These are phyloP conservation scores for Ennomos erosarius DNA, from an alignment of 2,888 invertebrate species.

Conservation along the genomic window DNA sequence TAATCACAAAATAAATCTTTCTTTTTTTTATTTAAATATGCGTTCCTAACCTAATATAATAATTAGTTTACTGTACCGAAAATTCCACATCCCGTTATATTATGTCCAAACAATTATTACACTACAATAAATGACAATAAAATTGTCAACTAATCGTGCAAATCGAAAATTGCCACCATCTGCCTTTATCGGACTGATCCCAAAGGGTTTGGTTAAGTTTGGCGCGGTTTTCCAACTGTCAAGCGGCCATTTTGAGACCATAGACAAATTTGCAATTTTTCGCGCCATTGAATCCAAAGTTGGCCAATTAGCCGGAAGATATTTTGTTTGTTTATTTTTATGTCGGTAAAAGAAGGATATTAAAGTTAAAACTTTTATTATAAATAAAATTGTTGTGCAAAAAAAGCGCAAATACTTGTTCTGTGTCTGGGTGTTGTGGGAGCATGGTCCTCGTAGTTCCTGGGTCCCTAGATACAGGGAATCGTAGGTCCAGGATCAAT, in stretches of 20 bases:
- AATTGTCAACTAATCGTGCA: constrained; percentile 71
- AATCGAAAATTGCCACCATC: constrained; percentile 79
- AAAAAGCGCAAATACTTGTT: too few species aligned
- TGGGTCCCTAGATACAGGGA: not conserved
- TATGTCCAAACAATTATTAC: constrained; percentile 75
- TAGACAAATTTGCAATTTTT: constrained; percentile 79
- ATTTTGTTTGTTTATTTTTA: constrained; percentile 52
- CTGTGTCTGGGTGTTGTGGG: too few species aligned
- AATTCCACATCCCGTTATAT: constrained; percentile 28
- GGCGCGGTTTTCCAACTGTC: constrained; percentile 72
- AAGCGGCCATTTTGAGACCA: constrained; percentile 71
- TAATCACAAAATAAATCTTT: too few species aligned
- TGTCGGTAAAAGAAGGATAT: constrained; percentile 11
- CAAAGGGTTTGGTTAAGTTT: constrained; percentile 71
- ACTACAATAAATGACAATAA: constrained; percentile 74
- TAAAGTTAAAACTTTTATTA: not conserved
- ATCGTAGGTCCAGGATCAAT: too few species aligned
- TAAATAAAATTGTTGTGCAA: not conserved
- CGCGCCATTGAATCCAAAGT: constrained; percentile 75
- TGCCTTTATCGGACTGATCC: constrained; percentile 69
- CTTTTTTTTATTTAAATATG: too few species aligned
- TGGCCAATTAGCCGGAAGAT: constrained; percentile 71
- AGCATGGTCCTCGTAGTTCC: too few species aligned
- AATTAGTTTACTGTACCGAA: constrained; percentile 19
- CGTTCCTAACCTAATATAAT: constrained; percentile 18